Base-by-base conservation (phyloP, 2,888 invertebrate species). In the Campoplex nolae region DNA sequence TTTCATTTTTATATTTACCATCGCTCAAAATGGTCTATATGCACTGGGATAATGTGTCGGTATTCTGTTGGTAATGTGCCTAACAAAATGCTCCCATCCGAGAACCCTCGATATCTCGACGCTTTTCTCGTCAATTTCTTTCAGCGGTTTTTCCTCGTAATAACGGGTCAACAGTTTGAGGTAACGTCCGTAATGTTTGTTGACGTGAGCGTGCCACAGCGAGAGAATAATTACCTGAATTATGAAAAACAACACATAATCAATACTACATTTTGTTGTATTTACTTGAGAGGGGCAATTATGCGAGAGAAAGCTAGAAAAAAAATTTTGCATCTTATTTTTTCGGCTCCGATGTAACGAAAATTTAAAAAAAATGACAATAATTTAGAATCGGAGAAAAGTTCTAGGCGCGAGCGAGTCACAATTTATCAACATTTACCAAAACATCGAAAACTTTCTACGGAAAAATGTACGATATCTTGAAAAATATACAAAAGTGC, bases 131-230 rank as follows among this genome's bases (percentile, higher is more conserved):
- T 98, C 97, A 3, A 96, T 95, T 67, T 98, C 98, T 76, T 96
- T 96, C 51, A 96, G 95, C 3, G 97, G 96, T 89, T 97, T 97
- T 58, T 99, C 98, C 90, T 99, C 99, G 87, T 96, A 96, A 88
- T 97, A 95, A 94, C 97, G 97, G 87, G 95, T 93, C 35, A 98
- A 95, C 88, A 97, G 95, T 94, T 98, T 98, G 88, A 97, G 94
- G 88, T 97, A 97, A 87, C 98, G 96, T 0, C 98, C 99, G 95
- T 97, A 97, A 80, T 98, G 98, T 87, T 96, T 95, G 91, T 97
- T 95, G 0, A 97, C 96, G 91, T 97, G 96, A 68, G 98, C 97
- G 93, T 99, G 98, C 97, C 98, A 98, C 62, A 97, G 95, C 18
- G 97, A 96, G 93, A 99, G 97, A 92, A 97, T 96, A 70, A 97